Evolutionary conservation across 1,140 invertebrate species (phyloP).

Genomic region (Caerostris extrusa): DNA sequence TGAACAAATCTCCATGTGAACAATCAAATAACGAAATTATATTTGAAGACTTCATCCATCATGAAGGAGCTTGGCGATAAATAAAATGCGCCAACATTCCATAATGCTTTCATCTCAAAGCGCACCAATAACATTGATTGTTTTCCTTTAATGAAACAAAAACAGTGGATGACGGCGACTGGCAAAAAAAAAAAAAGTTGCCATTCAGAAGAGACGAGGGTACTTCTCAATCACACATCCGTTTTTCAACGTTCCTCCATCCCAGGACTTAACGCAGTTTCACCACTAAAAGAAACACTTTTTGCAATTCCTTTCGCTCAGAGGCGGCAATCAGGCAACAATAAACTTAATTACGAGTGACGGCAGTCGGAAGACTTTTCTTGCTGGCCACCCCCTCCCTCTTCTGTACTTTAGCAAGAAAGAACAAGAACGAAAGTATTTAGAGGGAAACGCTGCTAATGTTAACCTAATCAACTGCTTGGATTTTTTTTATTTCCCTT

Average conservation of each 20-base stretch:
- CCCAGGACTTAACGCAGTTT: slow-evolving; percentile 4
- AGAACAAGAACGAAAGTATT: slow-evolving; percentile 64
- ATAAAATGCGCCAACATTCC: background rate
- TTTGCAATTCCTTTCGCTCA: slow-evolving; percentile 65
- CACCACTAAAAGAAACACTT: slow-evolving; percentile 70
- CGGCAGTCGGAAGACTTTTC: slow-evolving; percentile 15
- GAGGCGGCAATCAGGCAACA: slow-evolving; percentile 73
- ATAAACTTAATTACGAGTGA: slow-evolving; percentile 77
- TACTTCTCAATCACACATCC: slow-evolving; percentile 51
- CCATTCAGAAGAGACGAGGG: background rate
- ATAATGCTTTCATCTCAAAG: slow-evolving; percentile 50
- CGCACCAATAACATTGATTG: slow-evolving; percentile 57
- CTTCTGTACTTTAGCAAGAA: background rate
- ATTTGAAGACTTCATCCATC: slow-evolving; percentile 21
- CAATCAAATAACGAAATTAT: slow-evolving; percentile 38
- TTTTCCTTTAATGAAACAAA: slow-evolving; percentile 62
- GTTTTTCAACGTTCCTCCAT: slow-evolving; percentile 39
- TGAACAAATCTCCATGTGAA: background rate
- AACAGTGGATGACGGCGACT: background rate
- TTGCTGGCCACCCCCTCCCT: background rate
- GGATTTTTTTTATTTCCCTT: slow-evolving; percentile 27
- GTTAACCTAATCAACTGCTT: slow-evolving; percentile 73
- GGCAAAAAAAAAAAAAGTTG: background rate
- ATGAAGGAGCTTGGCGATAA: background rate
- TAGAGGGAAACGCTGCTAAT: slow-evolving; percentile 73